Base-by-base conservation (phyloP, 2,797 vertebrate genomes). In the Catostomus latipinnis region DNA sequence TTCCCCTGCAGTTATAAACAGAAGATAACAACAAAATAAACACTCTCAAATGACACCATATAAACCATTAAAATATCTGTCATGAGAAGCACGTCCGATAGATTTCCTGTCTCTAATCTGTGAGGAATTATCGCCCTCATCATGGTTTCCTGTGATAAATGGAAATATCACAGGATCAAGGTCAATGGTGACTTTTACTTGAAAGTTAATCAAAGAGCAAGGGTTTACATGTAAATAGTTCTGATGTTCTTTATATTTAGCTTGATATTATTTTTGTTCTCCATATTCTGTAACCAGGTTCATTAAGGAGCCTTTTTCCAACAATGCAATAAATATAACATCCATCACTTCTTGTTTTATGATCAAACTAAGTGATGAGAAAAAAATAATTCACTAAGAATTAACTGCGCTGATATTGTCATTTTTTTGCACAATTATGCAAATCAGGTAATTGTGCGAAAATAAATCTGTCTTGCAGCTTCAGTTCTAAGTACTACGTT, bases 11-110 rank as follows among this genome's bases (percentile, higher is more conserved):
- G 68, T 74, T 79, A 69, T 80, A 73, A 77, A 81, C 73, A 53
- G 63, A 72, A 84, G 86, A 87, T 87, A 80, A 80, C 75, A 88
- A 84, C 83, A 87, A 77, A 85, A 87, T 91, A 87, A 93, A 88
- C 74, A 82, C 89, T 90, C 91, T 91, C 81, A 86, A 92, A 86
- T 91, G 82, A 86, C 88, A 91, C 83, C 76, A 89, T 92, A 87
- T 88, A 88, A 93, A 90, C 86, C 91, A 93, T 91, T 92, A 88
- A 92, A 91, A 86, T 78, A 76, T 81, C 76, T 89, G 88, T 91
- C 83, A 89, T 86, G 83, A 90, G 85, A 90, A 91, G 74, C 84
- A 88, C 73, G 88, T 87, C 62, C 45, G 89, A 86, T 85, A 78
- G 77, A 90, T 80, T 72, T 66, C 67, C 76, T 70, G 71, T 78